Conservation (phyloP, 2,888 invertebrate genomes). For the Sarcophaga rosellei region DNA sequence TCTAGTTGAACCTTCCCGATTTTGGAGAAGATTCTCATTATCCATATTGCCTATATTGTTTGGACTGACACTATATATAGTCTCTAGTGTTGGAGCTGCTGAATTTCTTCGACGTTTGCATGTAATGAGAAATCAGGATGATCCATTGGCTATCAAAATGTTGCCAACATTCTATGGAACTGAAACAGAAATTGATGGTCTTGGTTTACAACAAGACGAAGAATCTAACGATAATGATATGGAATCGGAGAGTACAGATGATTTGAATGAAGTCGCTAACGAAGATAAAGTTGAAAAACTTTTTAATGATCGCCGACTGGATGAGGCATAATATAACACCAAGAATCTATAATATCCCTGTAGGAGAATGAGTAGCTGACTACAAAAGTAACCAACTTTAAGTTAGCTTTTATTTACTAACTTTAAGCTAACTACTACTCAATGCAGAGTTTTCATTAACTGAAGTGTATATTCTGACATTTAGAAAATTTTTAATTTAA, state of each 20-base stretch:
- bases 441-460: too few species aligned
- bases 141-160: neutral
- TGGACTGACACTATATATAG: constrained; percentile 18
- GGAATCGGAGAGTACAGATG: neutral
- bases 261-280: neutral
- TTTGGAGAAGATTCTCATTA: constrained; percentile 33
- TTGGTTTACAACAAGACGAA: neutral
- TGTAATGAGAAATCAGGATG: neutral
- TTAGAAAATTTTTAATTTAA: too few species aligned
- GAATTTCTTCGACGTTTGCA: constrained; percentile 23
- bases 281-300: neutral
- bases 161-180: constrained; percentile 6
- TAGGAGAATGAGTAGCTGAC: too few species aligned
- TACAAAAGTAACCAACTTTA: too few species aligned
- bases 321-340: neutral
- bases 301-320: neutral
- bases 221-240: neutral
- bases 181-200: neutral
- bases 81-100: neutral
- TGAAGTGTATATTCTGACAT: too few species aligned
- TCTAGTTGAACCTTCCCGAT: constrained; percentile 2
- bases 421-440: too few species aligned
- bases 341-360: neutral
- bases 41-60: constrained; percentile 20
- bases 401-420: too few species aligned